Conservation (phyloP, 2,797 vertebrate species). For the Parotocinclus haroldoi region DNA sequence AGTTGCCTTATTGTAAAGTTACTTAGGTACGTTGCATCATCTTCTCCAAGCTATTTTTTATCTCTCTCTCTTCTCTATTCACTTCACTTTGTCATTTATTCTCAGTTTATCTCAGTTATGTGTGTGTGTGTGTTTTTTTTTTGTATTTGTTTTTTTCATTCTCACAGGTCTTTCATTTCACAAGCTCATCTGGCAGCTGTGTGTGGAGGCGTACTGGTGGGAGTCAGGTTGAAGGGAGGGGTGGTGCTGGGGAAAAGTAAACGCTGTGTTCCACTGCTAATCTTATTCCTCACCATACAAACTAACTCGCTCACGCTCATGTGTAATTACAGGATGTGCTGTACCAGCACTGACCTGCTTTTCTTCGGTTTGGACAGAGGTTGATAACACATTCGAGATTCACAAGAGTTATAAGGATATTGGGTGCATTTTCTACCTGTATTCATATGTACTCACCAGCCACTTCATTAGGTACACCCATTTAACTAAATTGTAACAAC, state of each 20-base stretch:
- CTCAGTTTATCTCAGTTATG: background rate
- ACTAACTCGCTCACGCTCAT: constrained; percentile 18
- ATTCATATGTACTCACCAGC: too few species aligned
- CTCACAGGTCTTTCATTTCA: constrained; percentile 26
- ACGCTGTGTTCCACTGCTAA: constrained; percentile 7
- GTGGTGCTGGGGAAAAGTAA: constrained; percentile 7
- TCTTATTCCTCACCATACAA: constrained; percentile 9
- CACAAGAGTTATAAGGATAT: too few species aligned
- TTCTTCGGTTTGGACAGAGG: too few species aligned
- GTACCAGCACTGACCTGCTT: too few species aligned
- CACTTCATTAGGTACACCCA: too few species aligned
- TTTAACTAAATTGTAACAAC: too few species aligned
- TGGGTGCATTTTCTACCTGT: too few species aligned
- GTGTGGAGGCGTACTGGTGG: constrained; percentile 38
- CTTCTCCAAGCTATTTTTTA: constrained; percentile 18
- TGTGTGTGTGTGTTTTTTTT: background rate
- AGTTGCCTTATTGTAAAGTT: background rate
- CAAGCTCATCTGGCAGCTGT: constrained; percentile 46
- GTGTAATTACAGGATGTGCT: constrained; percentile 22
- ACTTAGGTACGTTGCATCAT: constrained; percentile 31
- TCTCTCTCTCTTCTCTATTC: constrained; percentile 13
- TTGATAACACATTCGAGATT: too few species aligned
- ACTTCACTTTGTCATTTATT: constrained; percentile 14
- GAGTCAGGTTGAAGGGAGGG: constrained; percentile 18
- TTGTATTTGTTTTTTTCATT: background rate